Conservation (phyloP, 1,140 invertebrate species). For the Zaprionus africanus region DNA sequence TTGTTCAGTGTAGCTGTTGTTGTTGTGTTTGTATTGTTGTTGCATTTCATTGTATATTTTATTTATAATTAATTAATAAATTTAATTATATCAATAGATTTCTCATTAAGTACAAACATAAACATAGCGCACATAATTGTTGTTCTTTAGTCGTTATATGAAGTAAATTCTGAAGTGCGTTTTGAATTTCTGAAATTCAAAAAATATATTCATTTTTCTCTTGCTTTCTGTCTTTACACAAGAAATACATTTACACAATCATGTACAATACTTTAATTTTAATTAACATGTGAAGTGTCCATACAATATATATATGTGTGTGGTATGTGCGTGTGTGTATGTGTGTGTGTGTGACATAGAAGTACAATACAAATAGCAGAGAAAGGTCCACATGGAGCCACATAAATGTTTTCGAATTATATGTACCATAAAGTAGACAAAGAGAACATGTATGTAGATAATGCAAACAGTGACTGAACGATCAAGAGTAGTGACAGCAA, state of each 20-base stretch:
- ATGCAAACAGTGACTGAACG: constrained; percentile 62
- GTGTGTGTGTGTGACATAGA: constrained; percentile 16
- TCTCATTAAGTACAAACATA: constrained; percentile 71
- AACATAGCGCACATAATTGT: constrained; percentile 62
- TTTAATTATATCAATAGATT: constrained; percentile 68
- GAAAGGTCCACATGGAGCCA: constrained; percentile 63
- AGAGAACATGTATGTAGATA: constrained; percentile 46
- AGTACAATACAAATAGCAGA: constrained; percentile 67
- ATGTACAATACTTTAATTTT: constrained; percentile 12
- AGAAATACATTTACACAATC: constrained; percentile 74
- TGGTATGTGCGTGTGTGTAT: not conserved
- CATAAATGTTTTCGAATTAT: constrained; percentile 3
- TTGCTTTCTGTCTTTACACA: constrained; percentile 19
- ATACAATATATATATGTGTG: not conserved
- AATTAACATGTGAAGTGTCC: constrained; percentile 3
- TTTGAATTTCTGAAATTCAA: constrained; percentile 57
- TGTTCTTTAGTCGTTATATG: constrained; percentile 34
- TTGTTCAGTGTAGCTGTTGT: constrained; percentile 43
- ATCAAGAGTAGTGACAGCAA: constrained; percentile 68
- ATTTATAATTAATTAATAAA: constrained; percentile 83
- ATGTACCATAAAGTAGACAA: constrained; percentile 6
- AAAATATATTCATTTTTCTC: constrained; percentile 4
- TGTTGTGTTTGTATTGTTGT: constrained; percentile 53
- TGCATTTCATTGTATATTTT: constrained; percentile 74
- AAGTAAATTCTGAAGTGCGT: constrained; percentile 3